A percentile compares a stretch with the other conserved stretches of the same genome.
phyloP scores from a whole-genome alignment of 1,140 invertebrate species.

The Andrena cerasifolii region DNA sequence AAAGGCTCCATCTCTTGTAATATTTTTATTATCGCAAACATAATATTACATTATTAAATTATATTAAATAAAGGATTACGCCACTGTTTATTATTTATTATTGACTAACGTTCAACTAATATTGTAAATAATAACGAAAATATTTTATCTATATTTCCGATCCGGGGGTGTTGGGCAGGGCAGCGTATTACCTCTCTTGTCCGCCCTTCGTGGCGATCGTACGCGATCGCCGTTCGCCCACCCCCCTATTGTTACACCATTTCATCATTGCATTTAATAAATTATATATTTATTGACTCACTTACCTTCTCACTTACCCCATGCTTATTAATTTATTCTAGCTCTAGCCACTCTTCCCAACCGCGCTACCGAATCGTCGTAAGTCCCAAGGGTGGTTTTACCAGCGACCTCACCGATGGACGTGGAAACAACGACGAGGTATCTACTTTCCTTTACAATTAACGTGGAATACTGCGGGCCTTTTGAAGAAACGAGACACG shows the following conservation, averaged over 20 bases:
- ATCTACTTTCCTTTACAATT: neutral
- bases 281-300: slow-evolving; percentile 83
- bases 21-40: slow-evolving; percentile 82
- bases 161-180: slow-evolving; percentile 73
- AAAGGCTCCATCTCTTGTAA: slow-evolving; percentile 81
- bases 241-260: slow-evolving; percentile 82
- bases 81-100: slow-evolving; percentile 81
- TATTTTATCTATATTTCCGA: slow-evolving; percentile 83
- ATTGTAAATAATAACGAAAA: slow-evolving; percentile 83
- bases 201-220: slow-evolving; percentile 64
- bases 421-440: neutral
- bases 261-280: slow-evolving; percentile 83
- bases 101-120: slow-evolving; percentile 81
- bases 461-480: too few relatives aligned
- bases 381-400: neutral
- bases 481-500: neutral
- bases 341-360: slow-evolving; percentile 3
- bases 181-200: slow-evolving; percentile 75
- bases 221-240: slow-evolving; percentile 71
- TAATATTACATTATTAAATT: slow-evolving; percentile 75
- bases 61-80: slow-evolving; percentile 78
- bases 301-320: slow-evolving; percentile 66
- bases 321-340: slow-evolving; percentile 19
- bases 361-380: neutral
- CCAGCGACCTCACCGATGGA: neutral